Evolutionary conservation across 1,140 invertebrate species (phyloP).

Genomic region (Drosophila obscura): DNA sequence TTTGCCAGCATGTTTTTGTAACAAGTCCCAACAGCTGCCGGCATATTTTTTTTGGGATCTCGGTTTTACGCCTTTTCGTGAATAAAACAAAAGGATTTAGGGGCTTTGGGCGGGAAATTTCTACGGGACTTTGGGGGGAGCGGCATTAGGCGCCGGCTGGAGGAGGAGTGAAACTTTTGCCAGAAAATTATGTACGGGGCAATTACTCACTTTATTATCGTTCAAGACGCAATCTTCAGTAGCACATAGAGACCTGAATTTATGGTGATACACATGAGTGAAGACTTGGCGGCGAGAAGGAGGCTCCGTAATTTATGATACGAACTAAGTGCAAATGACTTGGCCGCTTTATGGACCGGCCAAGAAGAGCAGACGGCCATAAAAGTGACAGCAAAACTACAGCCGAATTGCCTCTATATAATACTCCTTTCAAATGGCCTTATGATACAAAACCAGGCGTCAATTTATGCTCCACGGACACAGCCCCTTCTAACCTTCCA

Average conservation of each 20-base stretch:
- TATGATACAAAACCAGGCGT: slow-evolving; percentile 75
- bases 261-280: slow-evolving; percentile 41
- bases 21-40: slow-evolving; percentile 70
- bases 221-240: slow-evolving; percentile 38
- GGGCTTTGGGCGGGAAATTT: slow-evolving; percentile 50
- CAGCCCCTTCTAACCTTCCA: slow-evolving; percentile 4
- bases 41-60: slow-evolving; percentile 52
- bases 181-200: slow-evolving; percentile 29
- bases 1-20: slow-evolving; percentile 37
- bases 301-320: too few species aligned
- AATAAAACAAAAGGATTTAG: slow-evolving; percentile 66
- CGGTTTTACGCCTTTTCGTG: slow-evolving; percentile 42
- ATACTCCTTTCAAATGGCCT: slow-evolving; percentile 66
- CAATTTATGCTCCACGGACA: slow-evolving; percentile 67
- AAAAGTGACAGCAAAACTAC: slow-evolving; percentile 66
- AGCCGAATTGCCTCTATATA: slow-evolving; percentile 60
- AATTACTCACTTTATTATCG: slow-evolving; percentile 50
- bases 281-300: slow-evolving; percentile 40
- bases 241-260: slow-evolving; percentile 22
- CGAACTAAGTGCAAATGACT: slow-evolving; percentile 74
- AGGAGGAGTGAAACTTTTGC: too few species aligned
- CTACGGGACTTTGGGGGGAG: slow-evolving; percentile 38
- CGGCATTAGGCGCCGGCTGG: too few species aligned
- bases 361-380: slow-evolving; percentile 45
- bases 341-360: slow-evolving; percentile 55